Percentiles rank a stretch among this genome's conserved stretches.
Evolutionary conservation across 2,113 vertebrate genomes (phyloP).

Genomic region (Muntiacus reevesi): DNA sequence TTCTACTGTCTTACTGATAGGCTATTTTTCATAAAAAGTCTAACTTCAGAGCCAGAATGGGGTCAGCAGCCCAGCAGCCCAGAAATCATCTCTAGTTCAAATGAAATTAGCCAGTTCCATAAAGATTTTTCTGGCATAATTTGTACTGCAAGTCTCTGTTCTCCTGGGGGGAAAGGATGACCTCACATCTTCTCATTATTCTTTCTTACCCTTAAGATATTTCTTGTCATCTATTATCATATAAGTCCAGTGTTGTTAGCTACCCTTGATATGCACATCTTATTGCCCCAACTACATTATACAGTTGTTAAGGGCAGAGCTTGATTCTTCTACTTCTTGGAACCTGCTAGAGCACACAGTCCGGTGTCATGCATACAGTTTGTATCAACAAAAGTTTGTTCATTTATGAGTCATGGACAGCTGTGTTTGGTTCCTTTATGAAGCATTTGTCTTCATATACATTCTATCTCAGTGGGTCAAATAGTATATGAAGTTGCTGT

Average conservation of each 20-base stretch:
- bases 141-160: background rate
- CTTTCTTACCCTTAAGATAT: conserved; percentile 35
- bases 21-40: background rate
- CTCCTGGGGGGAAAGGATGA: conserved; percentile 37
- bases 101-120: conserved; percentile 8
- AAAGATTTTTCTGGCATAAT: conserved; percentile 36
- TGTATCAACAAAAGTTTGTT: background rate
- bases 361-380: rapidly evolving
- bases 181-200: conserved; percentile 40
- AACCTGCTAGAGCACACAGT: background rate
- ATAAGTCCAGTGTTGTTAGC: background rate
- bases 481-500: background rate
- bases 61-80: conserved; percentile 39
- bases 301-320: background rate
- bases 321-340: background rate
- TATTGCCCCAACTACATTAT: background rate
- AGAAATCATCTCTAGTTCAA: conserved; percentile 46
- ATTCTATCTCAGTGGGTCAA: background rate
- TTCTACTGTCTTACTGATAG: background rate
- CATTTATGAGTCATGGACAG: background rate
- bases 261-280: conserved; percentile 12
- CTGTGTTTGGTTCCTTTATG: background rate
- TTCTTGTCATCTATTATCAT: conserved; percentile 65
- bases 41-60: conserved; percentile 21
- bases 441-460: background rate